Base-by-base conservation (phyloP, 2,888 invertebrate species). In the Lasius platythorax region DNA sequence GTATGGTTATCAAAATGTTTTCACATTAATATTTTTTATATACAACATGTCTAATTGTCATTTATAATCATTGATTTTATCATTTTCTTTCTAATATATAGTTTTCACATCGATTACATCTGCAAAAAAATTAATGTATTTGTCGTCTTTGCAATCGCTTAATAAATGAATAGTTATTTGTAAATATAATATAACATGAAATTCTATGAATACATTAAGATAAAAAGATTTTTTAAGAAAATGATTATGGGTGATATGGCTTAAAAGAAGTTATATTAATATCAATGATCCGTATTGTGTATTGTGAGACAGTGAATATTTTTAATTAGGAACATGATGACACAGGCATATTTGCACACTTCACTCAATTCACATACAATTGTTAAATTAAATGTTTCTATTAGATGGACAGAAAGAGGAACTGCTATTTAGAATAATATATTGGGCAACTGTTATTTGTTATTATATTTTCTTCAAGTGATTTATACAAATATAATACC, bases 401-500 rank as follows among this genome's bases (percentile, higher is more conserved):
- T 4, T 43, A 30, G 37, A 61, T 43, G 23, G 9, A 66, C 11
- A 66, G 43, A 66, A 66, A 53, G 9, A 63, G 43, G 28, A 75
- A 40, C 3, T 66, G 18, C 9, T 46, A 46, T 28, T 50, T 67
- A 78, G 15, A 63, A 5, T 78, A 78, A 56, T 67, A 64, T 64
- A 67, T 53, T 28, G 33, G 11, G 43, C 6, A 50, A 46, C 9
- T 43, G 33, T 50, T 75, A 76, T 67, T 66, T 56, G 46, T 73
- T 33, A 46, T 56, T 58, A 79, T 81, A 81, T 74, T 79, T 74
- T 63, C 18, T 81, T 74, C 28, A 74, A 70, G 4, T 81, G 15
- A 63, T 81, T 81, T 81, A 50, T 81, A 81, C 58, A 81, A 81
- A 81, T 81, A 40, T 78, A 75, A 50, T 40, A 76, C 67, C 30